phyloP scores from a whole-genome alignment of 2,888 invertebrate species.

The Carpatolechia fugitivella region DNA sequence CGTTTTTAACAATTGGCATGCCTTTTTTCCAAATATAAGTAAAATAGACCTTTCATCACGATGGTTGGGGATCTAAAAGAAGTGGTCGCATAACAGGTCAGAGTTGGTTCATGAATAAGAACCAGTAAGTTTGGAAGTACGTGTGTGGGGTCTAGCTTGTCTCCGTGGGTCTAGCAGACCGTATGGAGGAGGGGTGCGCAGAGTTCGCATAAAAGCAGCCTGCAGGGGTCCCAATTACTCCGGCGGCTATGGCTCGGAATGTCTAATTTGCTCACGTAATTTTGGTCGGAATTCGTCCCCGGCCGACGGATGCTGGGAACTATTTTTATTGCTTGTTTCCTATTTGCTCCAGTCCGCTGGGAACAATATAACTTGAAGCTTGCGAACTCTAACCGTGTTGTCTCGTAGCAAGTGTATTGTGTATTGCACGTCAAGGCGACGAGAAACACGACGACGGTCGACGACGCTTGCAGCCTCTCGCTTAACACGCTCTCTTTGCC shows the following conservation, averaged over 20 bases:
- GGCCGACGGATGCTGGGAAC: constrained; percentile 65
- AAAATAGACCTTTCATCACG: too few relatives aligned
- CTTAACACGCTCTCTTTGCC: constrained; percentile 12
- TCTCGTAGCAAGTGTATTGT: constrained; percentile 66
- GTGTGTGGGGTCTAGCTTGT: too few relatives aligned
- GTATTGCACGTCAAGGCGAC: constrained; percentile 60
- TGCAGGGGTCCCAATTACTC: constrained; percentile 65
- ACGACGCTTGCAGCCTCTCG: background rate
- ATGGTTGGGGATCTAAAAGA: too few relatives aligned
- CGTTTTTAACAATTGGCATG: too few relatives aligned
- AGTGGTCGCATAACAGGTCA: too few relatives aligned
- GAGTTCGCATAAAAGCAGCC: constrained; percentile 18
- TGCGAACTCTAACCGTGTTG: constrained; percentile 64
- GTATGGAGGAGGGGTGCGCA: background rate
- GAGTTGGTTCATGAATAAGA: too few relatives aligned
- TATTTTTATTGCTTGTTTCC: constrained; percentile 78
- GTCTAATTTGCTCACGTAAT: constrained; percentile 79
- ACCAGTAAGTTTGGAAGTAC: background rate
- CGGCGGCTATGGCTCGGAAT: constrained; percentile 70
- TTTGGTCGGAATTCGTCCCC: constrained; percentile 71
- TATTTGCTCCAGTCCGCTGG: constrained; percentile 64
- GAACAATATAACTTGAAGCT: constrained; percentile 69
- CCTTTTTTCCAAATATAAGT: too few relatives aligned
- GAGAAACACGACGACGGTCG: background rate
- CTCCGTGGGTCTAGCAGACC: constrained; percentile 26